Evolutionary conservation across 2,888 invertebrate genomes (phyloP), one percentile per base, ranked within the genome.

Genomic region (Callimorpha dominula): DNA sequence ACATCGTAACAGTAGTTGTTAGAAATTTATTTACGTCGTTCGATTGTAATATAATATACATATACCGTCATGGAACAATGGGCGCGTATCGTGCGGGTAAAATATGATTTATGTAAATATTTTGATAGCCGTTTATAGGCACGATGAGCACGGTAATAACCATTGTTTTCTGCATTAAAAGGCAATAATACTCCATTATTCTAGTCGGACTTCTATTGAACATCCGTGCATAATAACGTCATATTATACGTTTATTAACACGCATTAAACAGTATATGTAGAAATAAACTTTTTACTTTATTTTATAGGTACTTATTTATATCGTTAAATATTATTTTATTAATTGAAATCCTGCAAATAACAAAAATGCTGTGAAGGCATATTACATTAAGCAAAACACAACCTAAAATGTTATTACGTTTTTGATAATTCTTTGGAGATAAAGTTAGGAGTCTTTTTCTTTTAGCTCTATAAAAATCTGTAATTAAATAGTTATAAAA

Each of bases 21-120:
- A 12, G 12, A 20, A 57, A 60, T 31, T 0, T 15, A 60, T 60
- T 57, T 31, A 60, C 60, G 20, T 60, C 31, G 31, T 31, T 7
- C 14, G 31, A 12, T 31, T 60, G 60, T 14, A 60, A 57, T 31
- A 6, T 78, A 73, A 75, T 79, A 79, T 76, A 78, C 78, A 79
- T 71, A 70, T 52, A 78, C 63, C 68, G 71, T 69, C 64, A 74
- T 42, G 67, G 71, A 84, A 85, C 83, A 85, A 85, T 85, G 77
- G 76, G 68, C 63, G 49, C 20, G 65, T 72, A 65, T 67, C 63
- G 65, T 68, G 75, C 78, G 73, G 65, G 77, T 78, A 74, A 74
- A 68, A 20, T 49, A 60, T 62, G 76, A 57, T 65, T 78, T 72
- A 73, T 73, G 81, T 79, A 83, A 84, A 84, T 78, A 85, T 84